A percentile compares a stretch with the other conserved stretches of the same genome.
Conservation (phyloP, 2,888 invertebrate genomes). For the Eristalinus aeneus region DNA sequence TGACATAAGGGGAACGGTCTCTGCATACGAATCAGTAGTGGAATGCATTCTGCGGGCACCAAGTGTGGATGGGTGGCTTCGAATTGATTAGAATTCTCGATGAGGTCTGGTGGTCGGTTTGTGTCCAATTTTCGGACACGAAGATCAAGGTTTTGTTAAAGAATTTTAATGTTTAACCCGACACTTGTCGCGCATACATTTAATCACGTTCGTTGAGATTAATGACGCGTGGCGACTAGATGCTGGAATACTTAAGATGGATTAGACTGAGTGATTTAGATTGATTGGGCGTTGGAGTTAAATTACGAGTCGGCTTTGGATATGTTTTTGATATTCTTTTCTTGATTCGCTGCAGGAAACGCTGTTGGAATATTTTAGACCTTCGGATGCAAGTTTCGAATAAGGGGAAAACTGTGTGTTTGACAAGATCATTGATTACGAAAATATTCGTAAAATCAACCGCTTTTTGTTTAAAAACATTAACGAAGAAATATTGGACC, state of each 20-base stretch:
- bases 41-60: constrained; percentile 14
- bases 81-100: constrained; percentile 2
- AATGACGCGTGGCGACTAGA: neutral
- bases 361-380: too few species aligned
- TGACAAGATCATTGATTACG: too few species aligned
- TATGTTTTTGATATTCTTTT: too few species aligned
- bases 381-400: too few species aligned
- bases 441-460: too few species aligned
- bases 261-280: neutral
- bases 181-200: neutral
- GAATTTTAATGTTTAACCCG: neutral
- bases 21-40: constrained; percentile 47
- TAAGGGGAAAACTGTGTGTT: too few species aligned
- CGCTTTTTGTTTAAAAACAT: too few species aligned
- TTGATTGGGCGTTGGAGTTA: too few species aligned
- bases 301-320: too few species aligned
- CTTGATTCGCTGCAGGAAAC: too few species aligned
- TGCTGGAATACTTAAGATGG: neutral
- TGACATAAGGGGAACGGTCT: constrained; percentile 33
- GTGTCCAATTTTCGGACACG: neutral
- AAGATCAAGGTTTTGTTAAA: neutral
- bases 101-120: neutral
- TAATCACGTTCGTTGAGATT: constrained; percentile 4
- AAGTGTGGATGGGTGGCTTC: neutral
- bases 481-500: too few species aligned